A percentile compares a stretch with the other conserved stretches of the same genome.
These are phyloP conservation scores for Pardalotus punctatus DNA, from an alignment of 2,113 vertebrate genomes.

Conservation along the genomic window DNA sequence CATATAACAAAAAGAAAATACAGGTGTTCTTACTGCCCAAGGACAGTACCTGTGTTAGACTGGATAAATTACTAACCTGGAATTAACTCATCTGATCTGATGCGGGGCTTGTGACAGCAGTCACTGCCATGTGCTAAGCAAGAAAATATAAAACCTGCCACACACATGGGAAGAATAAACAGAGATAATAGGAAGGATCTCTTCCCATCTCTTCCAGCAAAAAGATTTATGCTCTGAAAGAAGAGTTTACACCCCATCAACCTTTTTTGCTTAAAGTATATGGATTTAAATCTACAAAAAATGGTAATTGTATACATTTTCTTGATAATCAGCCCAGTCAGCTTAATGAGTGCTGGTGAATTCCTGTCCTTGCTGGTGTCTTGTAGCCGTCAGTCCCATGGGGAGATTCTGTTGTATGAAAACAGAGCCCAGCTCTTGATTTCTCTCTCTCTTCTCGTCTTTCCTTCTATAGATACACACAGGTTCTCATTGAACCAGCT, in stretches of 20 bases:
- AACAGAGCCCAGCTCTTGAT: background rate
- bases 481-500: background rate
- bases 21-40: background rate
- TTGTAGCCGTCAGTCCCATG: background rate
- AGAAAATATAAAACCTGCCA: background rate
- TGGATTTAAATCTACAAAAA: background rate
- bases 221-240: background rate
- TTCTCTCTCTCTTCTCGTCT: background rate
- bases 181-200: background rate
- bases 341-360: background rate
- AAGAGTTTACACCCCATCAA: background rate
- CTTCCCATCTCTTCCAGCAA: background rate
- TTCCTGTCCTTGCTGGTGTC: background rate
- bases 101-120: background rate
- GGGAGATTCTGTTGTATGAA: background rate
- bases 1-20: slow-evolving; percentile 27
- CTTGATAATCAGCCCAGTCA: background rate
- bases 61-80: slow-evolving; percentile 10
- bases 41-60: background rate
- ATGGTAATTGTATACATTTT: background rate
- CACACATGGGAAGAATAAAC: background rate
- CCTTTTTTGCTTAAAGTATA: background rate
- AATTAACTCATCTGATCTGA: slow-evolving; percentile 16
- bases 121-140: background rate
- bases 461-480: background rate